A percentile compares a stretch with the other conserved stretches of the same genome.
Conservation (phyloP, 2,113 vertebrate genomes). For the Bolborhynchus lineola region DNA sequence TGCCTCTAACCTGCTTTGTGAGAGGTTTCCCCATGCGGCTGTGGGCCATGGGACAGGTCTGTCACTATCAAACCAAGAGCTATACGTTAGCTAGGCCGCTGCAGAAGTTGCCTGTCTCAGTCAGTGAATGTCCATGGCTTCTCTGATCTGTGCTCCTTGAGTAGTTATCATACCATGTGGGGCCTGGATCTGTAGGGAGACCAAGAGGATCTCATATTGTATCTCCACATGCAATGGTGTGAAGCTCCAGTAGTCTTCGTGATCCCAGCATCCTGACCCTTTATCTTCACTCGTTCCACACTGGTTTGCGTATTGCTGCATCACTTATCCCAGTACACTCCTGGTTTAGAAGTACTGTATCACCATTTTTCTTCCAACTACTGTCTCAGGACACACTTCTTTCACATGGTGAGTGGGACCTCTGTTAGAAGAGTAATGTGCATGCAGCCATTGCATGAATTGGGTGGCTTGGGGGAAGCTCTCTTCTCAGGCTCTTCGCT, state of each 20-base stretch:
- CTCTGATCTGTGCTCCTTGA: background rate
- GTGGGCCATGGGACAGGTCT: background rate
- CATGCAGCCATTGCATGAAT: background rate
- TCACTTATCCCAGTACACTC: background rate
- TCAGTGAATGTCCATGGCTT: background rate
- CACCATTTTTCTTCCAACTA: background rate
- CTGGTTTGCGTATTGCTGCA: background rate
- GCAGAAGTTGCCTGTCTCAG: background rate
- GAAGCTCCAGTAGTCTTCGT: background rate
- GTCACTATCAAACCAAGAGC: background rate
- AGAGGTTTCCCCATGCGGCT: background rate
- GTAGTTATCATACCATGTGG: background rate
- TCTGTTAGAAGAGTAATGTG: background rate
- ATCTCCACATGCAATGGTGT: background rate
- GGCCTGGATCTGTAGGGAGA: background rate
- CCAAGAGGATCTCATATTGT: rapidly evolving
- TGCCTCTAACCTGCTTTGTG: background rate
- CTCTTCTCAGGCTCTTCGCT: background rate
- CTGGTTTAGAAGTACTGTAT: background rate
- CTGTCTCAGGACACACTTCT: background rate
- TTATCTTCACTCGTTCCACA: background rate
- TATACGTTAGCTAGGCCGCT: rapidly evolving
- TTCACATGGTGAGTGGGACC: rapidly evolving
- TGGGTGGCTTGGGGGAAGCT: background rate
- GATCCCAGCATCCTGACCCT: background rate